Percentiles rank a stretch among this genome's conserved stretches.
Evolutionary conservation across 2,797 vertebrate genomes (phyloP).

Genomic region (Cirrhinus mrigala): DNA sequence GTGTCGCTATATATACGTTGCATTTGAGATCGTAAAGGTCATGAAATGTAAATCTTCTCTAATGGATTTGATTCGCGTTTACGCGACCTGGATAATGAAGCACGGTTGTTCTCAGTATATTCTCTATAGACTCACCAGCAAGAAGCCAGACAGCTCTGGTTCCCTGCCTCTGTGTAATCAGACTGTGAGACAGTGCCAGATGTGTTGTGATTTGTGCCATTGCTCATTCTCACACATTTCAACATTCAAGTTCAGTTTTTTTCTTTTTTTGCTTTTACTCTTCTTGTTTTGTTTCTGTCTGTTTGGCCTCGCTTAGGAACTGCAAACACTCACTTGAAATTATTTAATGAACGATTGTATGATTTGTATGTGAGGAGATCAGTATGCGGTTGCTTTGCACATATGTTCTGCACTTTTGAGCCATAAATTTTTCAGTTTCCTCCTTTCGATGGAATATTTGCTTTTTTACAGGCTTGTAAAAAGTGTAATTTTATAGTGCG

Average conservation of each 20-base stretch:
- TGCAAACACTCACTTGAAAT: slow-evolving; percentile 54
- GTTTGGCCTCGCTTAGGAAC: slow-evolving; percentile 36
- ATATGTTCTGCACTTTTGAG: slow-evolving; percentile 72
- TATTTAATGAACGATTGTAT: slow-evolving; percentile 57
- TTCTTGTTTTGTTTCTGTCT: slow-evolving; percentile 3
- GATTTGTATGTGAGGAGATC: slow-evolving; percentile 45
- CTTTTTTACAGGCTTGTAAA: slow-evolving; percentile 63
- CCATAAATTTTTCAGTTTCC: slow-evolving; percentile 73
- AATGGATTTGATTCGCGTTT: slow-evolving; percentile 17
- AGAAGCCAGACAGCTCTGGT: slow-evolving; percentile 12
- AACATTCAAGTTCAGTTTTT: neutral
- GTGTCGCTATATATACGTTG: slow-evolving; percentile 53
- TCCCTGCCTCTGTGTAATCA: slow-evolving; percentile 11
- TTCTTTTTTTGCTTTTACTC: neutral
- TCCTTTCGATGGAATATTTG: slow-evolving; percentile 52
- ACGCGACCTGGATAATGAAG: neutral
- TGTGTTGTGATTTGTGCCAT: slow-evolving; percentile 50
- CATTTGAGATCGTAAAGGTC: slow-evolving; percentile 47
- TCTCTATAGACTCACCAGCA: slow-evolving; percentile 38
- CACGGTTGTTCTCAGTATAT: slow-evolving; percentile 25
- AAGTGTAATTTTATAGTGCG: slow-evolving; percentile 56
- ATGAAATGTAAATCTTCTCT: slow-evolving; percentile 44
- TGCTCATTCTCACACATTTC: slow-evolving; percentile 31
- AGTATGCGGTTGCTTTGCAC: slow-evolving; percentile 55
- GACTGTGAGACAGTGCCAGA: slow-evolving; percentile 25